A percentile compares a stretch with the other conserved stretches of the same genome.
These are phyloP conservation scores for Didymodactylos carnosus DNA, from an alignment of 2,888 invertebrate species.

Conservation along the genomic window DNA sequence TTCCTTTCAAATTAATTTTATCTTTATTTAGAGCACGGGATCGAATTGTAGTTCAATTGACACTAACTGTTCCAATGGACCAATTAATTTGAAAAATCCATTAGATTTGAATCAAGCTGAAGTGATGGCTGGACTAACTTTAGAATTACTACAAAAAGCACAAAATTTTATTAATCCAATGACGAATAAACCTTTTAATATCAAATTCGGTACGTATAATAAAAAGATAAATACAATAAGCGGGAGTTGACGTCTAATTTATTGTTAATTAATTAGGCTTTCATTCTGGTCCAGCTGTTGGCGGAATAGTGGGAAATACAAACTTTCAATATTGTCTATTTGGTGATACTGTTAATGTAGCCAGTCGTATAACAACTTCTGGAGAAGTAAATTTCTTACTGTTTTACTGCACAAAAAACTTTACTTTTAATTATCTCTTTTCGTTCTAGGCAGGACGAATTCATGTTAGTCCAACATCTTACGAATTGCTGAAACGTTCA, in stretches of 20 bases:
- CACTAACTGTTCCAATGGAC: not conserved
- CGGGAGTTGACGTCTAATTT: not conserved
- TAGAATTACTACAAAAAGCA: not conserved
- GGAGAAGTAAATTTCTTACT: not conserved
- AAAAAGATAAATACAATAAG: not conserved
- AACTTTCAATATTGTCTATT: constrained; percentile 12
- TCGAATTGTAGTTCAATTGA: too few relatives aligned
- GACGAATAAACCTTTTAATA: not conserved
- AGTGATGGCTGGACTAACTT: not conserved
- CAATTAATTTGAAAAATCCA: not conserved
- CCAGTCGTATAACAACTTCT: not conserved
- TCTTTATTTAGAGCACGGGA: too few relatives aligned
- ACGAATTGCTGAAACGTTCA: not conserved
- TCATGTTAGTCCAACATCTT: constrained; percentile 1
- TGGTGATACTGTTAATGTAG: constrained; percentile 10
- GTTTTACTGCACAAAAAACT: not conserved
- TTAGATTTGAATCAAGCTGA: not conserved
- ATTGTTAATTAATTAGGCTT: constrained; percentile 4
- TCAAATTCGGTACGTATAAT: not conserved
- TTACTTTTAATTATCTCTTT: not conserved
- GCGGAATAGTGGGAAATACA: constrained; percentile 6
- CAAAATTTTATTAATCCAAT: not conserved
- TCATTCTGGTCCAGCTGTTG: constrained; percentile 10
- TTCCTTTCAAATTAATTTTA: too few relatives aligned
- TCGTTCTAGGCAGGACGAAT: constrained; percentile 1